Evolutionary conservation across 2,888 invertebrate genomes (phyloP), one percentile per base, ranked within the genome.

Genomic region (Lumbricus terrestris): DNA sequence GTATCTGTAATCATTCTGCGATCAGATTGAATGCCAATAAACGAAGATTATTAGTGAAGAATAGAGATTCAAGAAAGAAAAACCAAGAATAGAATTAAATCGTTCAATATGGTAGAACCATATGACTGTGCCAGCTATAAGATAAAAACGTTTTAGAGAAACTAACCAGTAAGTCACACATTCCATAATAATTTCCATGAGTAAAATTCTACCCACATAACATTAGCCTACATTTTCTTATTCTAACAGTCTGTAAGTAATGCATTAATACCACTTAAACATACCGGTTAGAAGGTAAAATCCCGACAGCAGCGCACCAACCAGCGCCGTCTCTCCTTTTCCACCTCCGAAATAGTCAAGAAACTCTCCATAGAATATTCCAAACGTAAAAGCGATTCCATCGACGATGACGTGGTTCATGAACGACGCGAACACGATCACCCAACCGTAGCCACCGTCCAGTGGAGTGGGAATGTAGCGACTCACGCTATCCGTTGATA

Each of bases 401-500:
- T 99, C 99, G 34, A 99, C 98, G 88, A 99, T 96, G 88, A 98
- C 96, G 95, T 98, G 98, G 95, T 97, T 97, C 95, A 97, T 96
- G 95, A 99, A 98, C 3, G 98, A 98, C 0, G 98, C 98, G 0
- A 96, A 96, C 13, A 98, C 97, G 90, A 99, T 90, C 35, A 92
- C 90, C 92, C 92, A 92, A n/a, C 92, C 92, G 88, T 90, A 99
- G 23, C 98, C 98, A n/a, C 98, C 95, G 91, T 95, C 94, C 13
- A 94, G 95, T 0, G 94, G 94, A 40, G 85, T 90, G 37, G 90
- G 85, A 89, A 94, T 94, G 90, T 93, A 93, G 91, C 94, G 91
- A 29, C 92, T 92, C 0, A 93, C 90, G 82, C 92, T 93, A 40
- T 93, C 93, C 18, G 91, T 91, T 15, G 93, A 93, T 20, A 91